These are phyloP conservation scores for Lepus oiostolus DNA, from an alignment of 2,797 vertebrate species.

Conservation along the genomic window DNA sequence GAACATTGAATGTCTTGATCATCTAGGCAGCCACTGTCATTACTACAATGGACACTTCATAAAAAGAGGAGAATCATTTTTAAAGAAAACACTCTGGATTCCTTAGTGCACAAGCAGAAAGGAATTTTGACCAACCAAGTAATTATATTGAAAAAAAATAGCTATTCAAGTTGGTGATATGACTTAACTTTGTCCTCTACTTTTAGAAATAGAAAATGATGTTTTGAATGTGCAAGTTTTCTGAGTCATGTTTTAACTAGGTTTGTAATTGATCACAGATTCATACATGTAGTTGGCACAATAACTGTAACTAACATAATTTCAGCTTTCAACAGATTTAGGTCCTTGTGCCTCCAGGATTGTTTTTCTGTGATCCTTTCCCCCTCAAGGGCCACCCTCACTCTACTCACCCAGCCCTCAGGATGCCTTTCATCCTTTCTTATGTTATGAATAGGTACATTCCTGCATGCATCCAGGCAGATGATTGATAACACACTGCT, in stretches of 20 bases:
- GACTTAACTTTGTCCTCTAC: slow-evolving; percentile 41
- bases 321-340: background rate
- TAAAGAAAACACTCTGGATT: background rate
- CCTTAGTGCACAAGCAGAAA: background rate
- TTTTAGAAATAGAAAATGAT: slow-evolving; percentile 33
- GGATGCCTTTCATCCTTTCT: background rate
- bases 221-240: background rate
- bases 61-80: slow-evolving; percentile 35
- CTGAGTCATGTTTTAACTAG: background rate
- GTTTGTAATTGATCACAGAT: background rate
- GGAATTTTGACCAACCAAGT: background rate
- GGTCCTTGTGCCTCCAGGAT: background rate
- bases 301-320: slow-evolving; percentile 15
- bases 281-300: background rate
- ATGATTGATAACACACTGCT: background rate
- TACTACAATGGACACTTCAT: slow-evolving; percentile 7
- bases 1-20: background rate
- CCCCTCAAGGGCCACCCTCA: background rate
- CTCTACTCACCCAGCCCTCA: too few relatives aligned
- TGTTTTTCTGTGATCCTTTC: background rate
- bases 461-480: too few relatives aligned
- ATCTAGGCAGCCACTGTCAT: background rate
- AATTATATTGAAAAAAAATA: slow-evolving; percentile 33
- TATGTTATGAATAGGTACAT: background rate
- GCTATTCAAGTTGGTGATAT: background rate